Evolutionary conservation across 2,113 vertebrate species (phyloP).

Genomic region (Hippocampus guttulatus): DNA sequence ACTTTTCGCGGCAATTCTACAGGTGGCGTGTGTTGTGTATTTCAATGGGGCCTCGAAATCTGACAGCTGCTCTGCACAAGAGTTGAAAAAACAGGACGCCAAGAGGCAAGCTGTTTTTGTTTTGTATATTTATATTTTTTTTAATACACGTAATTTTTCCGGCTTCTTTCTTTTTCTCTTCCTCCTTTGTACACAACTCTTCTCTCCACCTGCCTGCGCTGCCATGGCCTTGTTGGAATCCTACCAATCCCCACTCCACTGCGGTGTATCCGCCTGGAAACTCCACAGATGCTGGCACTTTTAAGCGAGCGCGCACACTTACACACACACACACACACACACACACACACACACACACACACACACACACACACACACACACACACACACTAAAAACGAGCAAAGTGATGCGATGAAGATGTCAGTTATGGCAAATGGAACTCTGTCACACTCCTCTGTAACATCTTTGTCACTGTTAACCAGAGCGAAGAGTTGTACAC

Average conservation of each 20-base stretch:
- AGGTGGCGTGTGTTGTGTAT: not conserved
- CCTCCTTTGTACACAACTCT: constrained; percentile 42
- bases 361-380: not conserved
- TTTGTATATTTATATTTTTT: not conserved
- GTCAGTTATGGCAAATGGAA: constrained; percentile 74
- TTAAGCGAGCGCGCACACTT: not conserved
- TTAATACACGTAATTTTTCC: not conserved
- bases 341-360: not conserved
- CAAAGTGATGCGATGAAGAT: constrained; percentile 71
- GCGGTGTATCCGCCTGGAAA: constrained; percentile 75
- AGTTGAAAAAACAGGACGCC: constrained; percentile 23
- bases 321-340: not conserved
- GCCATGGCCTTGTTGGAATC: constrained; percentile 68
- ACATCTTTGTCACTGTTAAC: constrained; percentile 71
- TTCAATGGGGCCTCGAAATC: constrained; percentile 24
- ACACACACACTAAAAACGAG: constrained; percentile 26
- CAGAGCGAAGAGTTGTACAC: constrained; percentile 46
- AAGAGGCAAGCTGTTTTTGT: constrained; percentile 29
- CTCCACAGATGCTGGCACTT: constrained; percentile 69
- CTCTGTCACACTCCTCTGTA: constrained; percentile 64
- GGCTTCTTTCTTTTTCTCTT: not conserved
- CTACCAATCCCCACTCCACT: constrained; percentile 71
- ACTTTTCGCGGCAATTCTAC: not conserved
- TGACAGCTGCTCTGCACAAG: constrained; percentile 60
- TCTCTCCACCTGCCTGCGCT: constrained; percentile 64